Percentiles rank a stretch among this genome's conserved stretches.
phyloP scores from a whole-genome alignment of 35 echinoderm and acorn worm genomes.

The Strongylocentrotus purpuratus region DNA sequence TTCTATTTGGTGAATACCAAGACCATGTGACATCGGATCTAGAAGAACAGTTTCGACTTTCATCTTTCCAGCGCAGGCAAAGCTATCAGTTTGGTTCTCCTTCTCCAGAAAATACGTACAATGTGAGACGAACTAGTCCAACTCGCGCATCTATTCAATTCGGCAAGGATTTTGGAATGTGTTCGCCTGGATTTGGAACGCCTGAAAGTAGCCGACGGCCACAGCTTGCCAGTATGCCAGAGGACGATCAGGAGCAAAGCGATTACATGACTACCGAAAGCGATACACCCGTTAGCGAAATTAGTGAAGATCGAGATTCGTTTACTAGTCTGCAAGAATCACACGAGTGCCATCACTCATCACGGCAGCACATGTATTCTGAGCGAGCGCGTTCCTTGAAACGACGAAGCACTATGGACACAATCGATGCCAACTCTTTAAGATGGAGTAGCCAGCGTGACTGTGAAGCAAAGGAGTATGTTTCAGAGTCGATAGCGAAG shows the following conservation, averaged over 20 bases:
- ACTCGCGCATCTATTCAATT: constrained; percentile 43
- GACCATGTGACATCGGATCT: not conserved
- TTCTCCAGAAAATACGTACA: not conserved
- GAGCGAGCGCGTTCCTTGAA: not conserved
- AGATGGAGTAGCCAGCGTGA: not conserved
- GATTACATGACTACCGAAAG: not conserved
- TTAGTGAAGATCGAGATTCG: not conserved
- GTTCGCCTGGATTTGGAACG: not conserved
- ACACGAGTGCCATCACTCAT: not conserved
- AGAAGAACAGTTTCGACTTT: not conserved
- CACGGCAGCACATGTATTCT: not conserved
- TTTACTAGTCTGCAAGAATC: not conserved
- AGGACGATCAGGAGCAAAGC: not conserved
- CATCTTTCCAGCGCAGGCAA: not conserved
- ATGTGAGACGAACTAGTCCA: not conserved
- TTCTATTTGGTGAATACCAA: constrained; percentile 11
- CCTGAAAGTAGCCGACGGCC: not conserved
- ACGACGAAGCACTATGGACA: not conserved
- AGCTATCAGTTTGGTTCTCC: constrained; percentile 30
- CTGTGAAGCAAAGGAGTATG: not conserved
- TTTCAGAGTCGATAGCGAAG: not conserved
- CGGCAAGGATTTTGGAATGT: not conserved
- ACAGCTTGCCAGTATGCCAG: constrained; percentile 25
- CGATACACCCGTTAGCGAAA: not conserved
- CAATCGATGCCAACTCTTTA: not conserved